Conservation (phyloP, 2,888 invertebrate species). For the Oxystoma pomonae region DNA sequence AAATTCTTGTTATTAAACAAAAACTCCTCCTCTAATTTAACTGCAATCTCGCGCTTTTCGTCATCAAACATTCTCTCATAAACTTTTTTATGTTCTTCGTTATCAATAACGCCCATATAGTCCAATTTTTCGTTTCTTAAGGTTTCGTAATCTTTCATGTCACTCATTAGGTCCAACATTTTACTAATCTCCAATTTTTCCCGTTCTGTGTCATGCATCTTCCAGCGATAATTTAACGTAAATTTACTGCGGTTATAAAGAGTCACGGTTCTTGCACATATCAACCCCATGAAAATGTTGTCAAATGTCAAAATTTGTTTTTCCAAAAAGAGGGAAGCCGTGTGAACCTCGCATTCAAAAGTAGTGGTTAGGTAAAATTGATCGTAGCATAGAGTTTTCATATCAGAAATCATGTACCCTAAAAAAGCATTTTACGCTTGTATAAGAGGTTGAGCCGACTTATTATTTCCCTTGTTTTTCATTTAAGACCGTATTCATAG, state of each 20-base stretch:
- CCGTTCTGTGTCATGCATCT: constrained; percentile 50
- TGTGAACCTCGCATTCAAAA: constrained; percentile 48
- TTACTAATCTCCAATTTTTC: constrained; percentile 38
- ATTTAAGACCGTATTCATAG: no score
- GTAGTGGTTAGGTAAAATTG: constrained; percentile 32
- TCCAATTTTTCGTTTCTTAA: constrained; percentile 33
- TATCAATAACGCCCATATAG: constrained; percentile 37
- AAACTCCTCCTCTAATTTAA: constrained; percentile 35
- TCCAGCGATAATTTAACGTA: constrained; percentile 55
- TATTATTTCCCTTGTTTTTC: no score
- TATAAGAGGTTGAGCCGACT: no score
- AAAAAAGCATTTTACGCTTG: not conserved
- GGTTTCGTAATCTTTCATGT: constrained; percentile 37
- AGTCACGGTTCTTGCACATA: constrained; percentile 48
- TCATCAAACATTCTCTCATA: constrained; percentile 47
- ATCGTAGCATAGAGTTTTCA: constrained; percentile 22
- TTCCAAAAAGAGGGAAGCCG: constrained; percentile 51
- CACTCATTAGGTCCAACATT: constrained; percentile 25
- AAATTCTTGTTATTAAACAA: constrained; percentile 32
- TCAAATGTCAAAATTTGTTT: constrained; percentile 51
- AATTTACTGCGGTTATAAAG: constrained; percentile 56
- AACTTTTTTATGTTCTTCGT: constrained; percentile 39
- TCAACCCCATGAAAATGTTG: constrained; percentile 57
- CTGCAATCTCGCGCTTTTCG: constrained; percentile 40
- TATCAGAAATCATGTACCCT: not conserved